Percentiles rank a stretch among this genome's conserved stretches.
These are phyloP conservation scores for Thereva nobilitata DNA, from an alignment of 2,888 invertebrate genomes.

Conservation along the genomic window DNA sequence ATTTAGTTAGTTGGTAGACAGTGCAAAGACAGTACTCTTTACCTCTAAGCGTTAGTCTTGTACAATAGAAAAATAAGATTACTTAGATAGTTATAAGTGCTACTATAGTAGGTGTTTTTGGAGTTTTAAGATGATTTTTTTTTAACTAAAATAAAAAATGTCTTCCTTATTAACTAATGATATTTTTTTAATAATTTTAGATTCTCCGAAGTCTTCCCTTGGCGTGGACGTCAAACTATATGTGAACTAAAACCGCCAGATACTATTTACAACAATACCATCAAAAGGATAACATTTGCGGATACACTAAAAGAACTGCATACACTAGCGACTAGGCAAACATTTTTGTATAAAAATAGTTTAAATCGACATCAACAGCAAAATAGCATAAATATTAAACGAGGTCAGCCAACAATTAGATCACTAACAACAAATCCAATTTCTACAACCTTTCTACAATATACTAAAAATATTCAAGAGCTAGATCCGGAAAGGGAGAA, in stretches of 20 bases:
- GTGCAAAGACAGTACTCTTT: no score
- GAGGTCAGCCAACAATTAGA: neutral
- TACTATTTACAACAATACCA: conserved; percentile 49
- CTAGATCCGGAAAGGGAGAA: conserved; percentile 7
- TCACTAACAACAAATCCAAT: conserved; percentile 24
- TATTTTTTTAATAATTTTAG: conserved; percentile 36
- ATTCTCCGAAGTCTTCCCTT: conserved; percentile 42
- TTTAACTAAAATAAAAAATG: no score
- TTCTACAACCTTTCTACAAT: neutral
- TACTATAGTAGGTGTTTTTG: no score
- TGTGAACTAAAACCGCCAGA: conserved; percentile 48
- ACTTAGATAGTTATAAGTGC: no score
- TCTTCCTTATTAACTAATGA: neutral
- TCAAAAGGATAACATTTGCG: conserved; percentile 50
- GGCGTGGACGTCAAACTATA: conserved; percentile 43
- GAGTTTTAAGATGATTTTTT: no score
- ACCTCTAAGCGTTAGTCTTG: no score
- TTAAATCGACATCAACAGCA: neutral
- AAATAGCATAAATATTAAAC: conserved; percentile 6
- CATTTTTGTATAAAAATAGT: conserved; percentile 21
- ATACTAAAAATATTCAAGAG: conserved; percentile 15
- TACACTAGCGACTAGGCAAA: conserved; percentile 46
- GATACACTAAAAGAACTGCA: conserved; percentile 48
- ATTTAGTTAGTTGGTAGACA: no score
- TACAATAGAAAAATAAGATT: no score